These are phyloP conservation scores for Camelus bactrianus DNA, from an alignment of 2,113 vertebrate genomes.

Conservation along the genomic window DNA sequence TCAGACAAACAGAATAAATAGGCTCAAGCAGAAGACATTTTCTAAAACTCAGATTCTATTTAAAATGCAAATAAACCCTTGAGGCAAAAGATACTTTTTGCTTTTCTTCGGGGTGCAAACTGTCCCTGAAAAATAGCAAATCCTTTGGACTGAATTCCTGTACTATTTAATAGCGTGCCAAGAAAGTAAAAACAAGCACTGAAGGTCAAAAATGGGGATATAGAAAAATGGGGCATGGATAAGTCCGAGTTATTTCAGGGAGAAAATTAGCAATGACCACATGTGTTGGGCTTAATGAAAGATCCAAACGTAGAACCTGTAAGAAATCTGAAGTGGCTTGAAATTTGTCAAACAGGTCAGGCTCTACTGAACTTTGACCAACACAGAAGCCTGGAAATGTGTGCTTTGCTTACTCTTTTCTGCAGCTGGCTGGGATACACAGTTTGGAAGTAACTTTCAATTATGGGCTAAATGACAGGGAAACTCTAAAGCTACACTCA, in stretches of 20 bases:
- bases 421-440: not conserved
- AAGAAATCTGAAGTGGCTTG: not conserved
- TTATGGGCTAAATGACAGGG: not conserved
- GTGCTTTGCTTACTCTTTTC: not conserved
- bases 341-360: not conserved
- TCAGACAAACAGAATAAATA: slow-evolving; percentile 55
- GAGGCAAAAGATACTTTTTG: slow-evolving; percentile 50
- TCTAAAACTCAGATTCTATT: slow-evolving; percentile 34
- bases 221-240: not conserved
- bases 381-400: not conserved
- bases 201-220: slow-evolving; percentile 20
- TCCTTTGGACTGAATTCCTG: slow-evolving; percentile 28
- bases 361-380: not conserved
- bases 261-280: slow-evolving; percentile 2
- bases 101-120: slow-evolving; percentile 31
- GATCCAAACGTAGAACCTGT: not conserved
- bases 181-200: slow-evolving; percentile 10
- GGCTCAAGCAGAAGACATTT: not conserved
- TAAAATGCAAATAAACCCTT: slow-evolving; percentile 22
- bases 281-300: not conserved
- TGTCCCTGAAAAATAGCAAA: slow-evolving; percentile 53
- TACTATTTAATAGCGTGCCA: not conserved
- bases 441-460: not conserved
- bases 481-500: not conserved
- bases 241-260: not conserved